Evolutionary conservation across 2,888 invertebrate species (phyloP).

Genomic region (Ectemnius lituratus): DNA sequence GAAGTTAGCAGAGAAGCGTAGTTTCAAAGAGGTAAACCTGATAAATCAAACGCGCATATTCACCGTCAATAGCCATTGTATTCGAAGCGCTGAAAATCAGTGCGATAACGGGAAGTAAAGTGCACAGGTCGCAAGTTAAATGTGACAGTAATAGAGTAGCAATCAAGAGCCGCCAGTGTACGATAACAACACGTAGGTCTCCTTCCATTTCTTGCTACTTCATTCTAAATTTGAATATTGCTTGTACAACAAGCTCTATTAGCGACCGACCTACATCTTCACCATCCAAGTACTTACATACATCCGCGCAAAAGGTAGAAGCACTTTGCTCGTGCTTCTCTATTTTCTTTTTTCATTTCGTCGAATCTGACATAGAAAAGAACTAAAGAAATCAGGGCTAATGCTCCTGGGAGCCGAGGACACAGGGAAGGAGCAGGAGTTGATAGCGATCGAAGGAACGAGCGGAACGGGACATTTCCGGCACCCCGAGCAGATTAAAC

Average conservation of each 20-base stretch:
- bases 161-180: neutral
- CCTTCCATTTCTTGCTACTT: neutral
- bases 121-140: too few species aligned
- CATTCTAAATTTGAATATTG: neutral
- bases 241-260: neutral
- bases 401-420: neutral
- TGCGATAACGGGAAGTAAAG: too few species aligned
- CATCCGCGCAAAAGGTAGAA: too few species aligned
- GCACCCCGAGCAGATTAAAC: constrained; percentile 29
- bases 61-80: too few species aligned
- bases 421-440: neutral
- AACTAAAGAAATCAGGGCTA: neutral
- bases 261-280: constrained; percentile 1
- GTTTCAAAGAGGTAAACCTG: too few species aligned
- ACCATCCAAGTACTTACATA: too few species aligned
- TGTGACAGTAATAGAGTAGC: too few species aligned
- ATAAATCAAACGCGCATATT: too few species aligned
- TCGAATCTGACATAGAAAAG: neutral
- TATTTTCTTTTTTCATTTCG: neutral
- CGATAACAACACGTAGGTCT: neutral
- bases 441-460: constrained; percentile 14
- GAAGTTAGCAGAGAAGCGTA: too few species aligned
- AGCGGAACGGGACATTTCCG: constrained; percentile 24
- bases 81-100: too few species aligned
- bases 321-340: too few species aligned